These are phyloP conservation scores for Sialia sialis DNA, from an alignment of 2,113 vertebrate genomes.

Conservation along the genomic window DNA sequence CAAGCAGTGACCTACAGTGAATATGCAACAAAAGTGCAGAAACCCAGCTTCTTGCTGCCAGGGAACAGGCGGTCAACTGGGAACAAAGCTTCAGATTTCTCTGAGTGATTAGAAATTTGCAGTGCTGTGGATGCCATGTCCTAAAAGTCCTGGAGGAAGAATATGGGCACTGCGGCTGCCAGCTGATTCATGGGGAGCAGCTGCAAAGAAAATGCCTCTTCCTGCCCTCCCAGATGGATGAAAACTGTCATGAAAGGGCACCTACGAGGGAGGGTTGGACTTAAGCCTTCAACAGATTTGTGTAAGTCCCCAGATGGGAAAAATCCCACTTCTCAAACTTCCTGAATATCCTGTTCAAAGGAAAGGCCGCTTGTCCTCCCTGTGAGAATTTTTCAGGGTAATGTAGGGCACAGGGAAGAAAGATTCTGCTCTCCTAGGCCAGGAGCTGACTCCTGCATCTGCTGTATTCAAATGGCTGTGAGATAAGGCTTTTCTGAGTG, in stretches of 20 bases:
- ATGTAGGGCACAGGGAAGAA: background rate
- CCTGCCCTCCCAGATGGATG: constrained; percentile 19
- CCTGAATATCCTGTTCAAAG: background rate
- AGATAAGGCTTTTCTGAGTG: background rate
- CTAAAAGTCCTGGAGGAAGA: background rate
- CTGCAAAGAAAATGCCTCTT: constrained; percentile 3
- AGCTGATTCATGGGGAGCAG: constrained; percentile 19
- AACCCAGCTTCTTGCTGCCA: background rate
- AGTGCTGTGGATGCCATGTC: background rate
- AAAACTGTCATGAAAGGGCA: background rate
- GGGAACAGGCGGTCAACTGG: background rate
- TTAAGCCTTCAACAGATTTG: constrained; percentile 7
- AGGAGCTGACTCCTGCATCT: background rate
- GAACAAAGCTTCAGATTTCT: background rate
- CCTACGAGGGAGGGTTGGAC: background rate
- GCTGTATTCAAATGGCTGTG: background rate
- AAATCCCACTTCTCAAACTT: background rate
- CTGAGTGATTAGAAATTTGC: background rate
- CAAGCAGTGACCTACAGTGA: background rate
- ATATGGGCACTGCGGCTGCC: background rate
- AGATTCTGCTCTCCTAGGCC: background rate
- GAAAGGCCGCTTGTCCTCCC: background rate
- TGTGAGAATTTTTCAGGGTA: background rate
- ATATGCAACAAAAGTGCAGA: background rate
- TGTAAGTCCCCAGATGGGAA: background rate